phyloP scores from a whole-genome alignment of 2,113 vertebrate genomes.

The Casuarius casuarius region DNA sequence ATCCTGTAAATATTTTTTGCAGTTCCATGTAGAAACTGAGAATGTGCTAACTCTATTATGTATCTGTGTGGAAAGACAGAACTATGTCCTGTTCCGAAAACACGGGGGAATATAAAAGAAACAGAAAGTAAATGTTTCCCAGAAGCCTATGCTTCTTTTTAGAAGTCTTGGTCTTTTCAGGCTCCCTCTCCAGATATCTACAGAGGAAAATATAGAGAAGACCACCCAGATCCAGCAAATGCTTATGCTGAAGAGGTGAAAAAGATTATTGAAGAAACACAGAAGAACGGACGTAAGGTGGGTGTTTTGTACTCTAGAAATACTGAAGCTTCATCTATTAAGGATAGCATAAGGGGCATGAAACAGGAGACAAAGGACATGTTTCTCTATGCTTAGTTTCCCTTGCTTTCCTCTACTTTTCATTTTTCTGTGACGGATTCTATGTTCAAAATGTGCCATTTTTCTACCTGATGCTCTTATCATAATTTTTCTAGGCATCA shows the following conservation, averaged over 20 bases:
- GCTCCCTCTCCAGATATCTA: constrained; percentile 93
- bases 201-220: constrained; percentile 91
- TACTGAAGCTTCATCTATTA: not conserved
- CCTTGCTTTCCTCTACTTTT: not conserved
- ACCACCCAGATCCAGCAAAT: constrained; percentile 85
- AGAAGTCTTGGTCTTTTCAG: constrained; percentile 70
- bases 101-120: not conserved
- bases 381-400: not conserved
- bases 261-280: constrained; percentile 83
- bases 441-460: not conserved
- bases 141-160: not conserved
- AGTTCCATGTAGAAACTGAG: not conserved
- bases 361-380: not conserved
- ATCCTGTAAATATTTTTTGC: not conserved
- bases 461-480: not conserved
- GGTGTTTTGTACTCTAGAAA: constrained; percentile 10
- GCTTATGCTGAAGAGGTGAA: constrained; percentile 93
- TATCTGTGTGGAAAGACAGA: not conserved
- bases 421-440: not conserved
- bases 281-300: constrained; percentile 87
- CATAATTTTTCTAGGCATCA: not conserved
- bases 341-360: not conserved
- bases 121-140: not conserved
- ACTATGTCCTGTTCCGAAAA: not conserved
- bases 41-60: not conserved